Evolutionary conservation across 2,113 vertebrate genomes (phyloP).

Genomic region (Silurus glanis): DNA sequence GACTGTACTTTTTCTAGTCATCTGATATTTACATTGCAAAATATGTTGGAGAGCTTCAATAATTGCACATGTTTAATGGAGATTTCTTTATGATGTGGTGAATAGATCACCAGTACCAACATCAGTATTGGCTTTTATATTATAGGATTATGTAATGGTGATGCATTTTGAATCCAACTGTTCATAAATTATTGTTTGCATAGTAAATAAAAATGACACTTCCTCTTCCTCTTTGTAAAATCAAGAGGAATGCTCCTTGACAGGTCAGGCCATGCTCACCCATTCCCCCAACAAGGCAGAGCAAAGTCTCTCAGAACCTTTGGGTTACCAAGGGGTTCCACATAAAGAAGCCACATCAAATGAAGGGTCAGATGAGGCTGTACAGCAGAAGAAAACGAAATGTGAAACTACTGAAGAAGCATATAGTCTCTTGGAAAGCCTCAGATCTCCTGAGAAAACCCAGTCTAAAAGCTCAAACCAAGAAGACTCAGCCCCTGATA

Average conservation of each 20-base stretch:
- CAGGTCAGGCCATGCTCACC: constrained; percentile 51
- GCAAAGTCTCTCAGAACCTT: constrained; percentile 59
- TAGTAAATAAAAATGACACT: constrained; percentile 66
- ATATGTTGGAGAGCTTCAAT: neutral
- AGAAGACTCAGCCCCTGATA: constrained; percentile 32
- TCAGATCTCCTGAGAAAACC: constrained; percentile 53
- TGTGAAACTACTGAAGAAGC: constrained; percentile 69
- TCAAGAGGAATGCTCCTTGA: constrained; percentile 51
- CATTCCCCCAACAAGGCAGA: constrained; percentile 52
- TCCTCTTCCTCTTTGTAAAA: constrained; percentile 70
- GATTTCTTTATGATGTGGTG: constrained; percentile 29
- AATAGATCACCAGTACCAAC: neutral
- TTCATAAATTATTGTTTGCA: constrained; percentile 55
- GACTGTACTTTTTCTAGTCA: constrained; percentile 6
- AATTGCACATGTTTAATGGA: neutral
- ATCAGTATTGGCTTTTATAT: neutral
- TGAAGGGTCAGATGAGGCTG: constrained; percentile 62
- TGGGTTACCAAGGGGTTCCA: constrained; percentile 55
- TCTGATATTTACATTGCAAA: neutral
- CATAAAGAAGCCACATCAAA: constrained; percentile 41
- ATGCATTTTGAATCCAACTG: constrained; percentile 56
- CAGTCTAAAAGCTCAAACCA: constrained; percentile 39
- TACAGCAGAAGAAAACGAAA: constrained; percentile 73
- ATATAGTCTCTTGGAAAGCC: constrained; percentile 64
- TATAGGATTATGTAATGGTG: constrained; percentile 54